Percentiles rank a stretch among this genome's conserved stretches.
Conservation (phyloP, 2,888 invertebrate genomes). For the Drosophila ustulata region DNA sequence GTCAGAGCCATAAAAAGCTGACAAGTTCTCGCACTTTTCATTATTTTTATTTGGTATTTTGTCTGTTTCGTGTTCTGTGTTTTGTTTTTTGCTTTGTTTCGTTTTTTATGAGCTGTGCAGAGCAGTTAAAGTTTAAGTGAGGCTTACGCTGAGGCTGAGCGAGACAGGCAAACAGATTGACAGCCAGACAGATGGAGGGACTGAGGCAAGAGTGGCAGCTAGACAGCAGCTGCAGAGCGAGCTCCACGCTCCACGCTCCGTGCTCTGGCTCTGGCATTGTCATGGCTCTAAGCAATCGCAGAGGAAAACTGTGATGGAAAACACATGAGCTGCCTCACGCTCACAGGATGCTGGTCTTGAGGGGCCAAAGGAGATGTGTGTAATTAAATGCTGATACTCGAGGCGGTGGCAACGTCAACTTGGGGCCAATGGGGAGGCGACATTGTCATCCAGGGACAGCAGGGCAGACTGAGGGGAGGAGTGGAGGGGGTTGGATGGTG, state of each 20-base stretch:
- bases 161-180: neutral
- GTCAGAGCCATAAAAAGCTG: slow-evolving; percentile 18
- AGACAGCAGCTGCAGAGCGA: neutral
- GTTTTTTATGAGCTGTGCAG: slow-evolving; percentile 55
- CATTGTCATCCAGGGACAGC: slow-evolving; percentile 62
- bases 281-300: slow-evolving; percentile 22
- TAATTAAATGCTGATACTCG: slow-evolving; percentile 74
- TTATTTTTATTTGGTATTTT: slow-evolving; percentile 9
- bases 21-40: slow-evolving; percentile 48
- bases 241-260: neutral
- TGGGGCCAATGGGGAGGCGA: slow-evolving; percentile 49
- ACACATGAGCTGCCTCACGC: slow-evolving; percentile 1
- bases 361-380: slow-evolving; percentile 37
- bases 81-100: neutral
- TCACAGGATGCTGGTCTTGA: neutral
- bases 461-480: neutral
- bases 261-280: slow-evolving; percentile 3
- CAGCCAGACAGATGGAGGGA: slow-evolving; percentile 12
- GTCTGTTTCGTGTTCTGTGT: no score
- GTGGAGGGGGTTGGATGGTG: neutral
- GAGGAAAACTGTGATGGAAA: neutral
- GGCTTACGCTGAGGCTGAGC: no score
- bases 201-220: neutral
- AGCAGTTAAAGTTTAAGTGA: slow-evolving; percentile 41
- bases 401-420: slow-evolving; percentile 38